Percentiles rank a stretch among this genome's conserved stretches.
Conservation (phyloP, 92 coral and sea anemone genomes). For the Bergia sp. region DNA sequence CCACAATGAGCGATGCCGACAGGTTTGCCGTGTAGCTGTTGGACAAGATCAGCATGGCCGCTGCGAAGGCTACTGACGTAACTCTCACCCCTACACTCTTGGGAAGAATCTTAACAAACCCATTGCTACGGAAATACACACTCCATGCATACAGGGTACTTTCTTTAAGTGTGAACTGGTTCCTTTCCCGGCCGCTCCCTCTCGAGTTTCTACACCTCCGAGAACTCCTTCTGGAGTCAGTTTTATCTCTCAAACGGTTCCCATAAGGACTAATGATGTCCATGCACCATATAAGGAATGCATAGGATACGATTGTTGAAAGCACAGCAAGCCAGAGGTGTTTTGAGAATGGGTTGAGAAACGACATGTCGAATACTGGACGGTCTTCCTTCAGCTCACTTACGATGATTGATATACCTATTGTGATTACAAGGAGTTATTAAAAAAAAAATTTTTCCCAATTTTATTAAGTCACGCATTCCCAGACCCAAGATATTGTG, state of each 20-base stretch:
- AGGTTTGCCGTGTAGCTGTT: conserved; percentile 16
- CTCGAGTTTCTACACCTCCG: not conserved
- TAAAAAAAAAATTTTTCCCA: not conserved
- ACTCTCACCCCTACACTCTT: conserved; percentile 4
- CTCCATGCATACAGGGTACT: not conserved
- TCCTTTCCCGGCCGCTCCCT: not conserved
- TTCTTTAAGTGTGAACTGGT: not conserved
- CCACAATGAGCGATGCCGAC: conserved; percentile 10
- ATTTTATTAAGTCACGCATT: too few relatives aligned
- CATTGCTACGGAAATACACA: not conserved
- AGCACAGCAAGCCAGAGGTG: not conserved
- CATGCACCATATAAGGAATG: conserved; percentile 5
- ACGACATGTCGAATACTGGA: conserved; percentile 16
- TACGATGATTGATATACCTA: conserved; percentile 9
- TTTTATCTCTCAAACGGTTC: not conserved
- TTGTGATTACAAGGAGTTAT: not conserved
- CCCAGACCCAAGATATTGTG: too few relatives aligned
- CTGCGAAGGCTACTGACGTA: not conserved
- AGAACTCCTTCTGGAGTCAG: not conserved
- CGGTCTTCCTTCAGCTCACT: conserved; percentile 19
- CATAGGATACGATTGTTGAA: not conserved
- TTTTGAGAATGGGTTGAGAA: conserved; percentile 6
- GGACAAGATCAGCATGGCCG: conserved; percentile 1
- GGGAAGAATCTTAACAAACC: not conserved
- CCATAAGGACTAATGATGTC: not conserved